Evolutionary conservation across 2,113 vertebrate species (phyloP), one percentile per base, ranked within the genome.

Genomic region (Leptobrachium ailaonicum): DNA sequence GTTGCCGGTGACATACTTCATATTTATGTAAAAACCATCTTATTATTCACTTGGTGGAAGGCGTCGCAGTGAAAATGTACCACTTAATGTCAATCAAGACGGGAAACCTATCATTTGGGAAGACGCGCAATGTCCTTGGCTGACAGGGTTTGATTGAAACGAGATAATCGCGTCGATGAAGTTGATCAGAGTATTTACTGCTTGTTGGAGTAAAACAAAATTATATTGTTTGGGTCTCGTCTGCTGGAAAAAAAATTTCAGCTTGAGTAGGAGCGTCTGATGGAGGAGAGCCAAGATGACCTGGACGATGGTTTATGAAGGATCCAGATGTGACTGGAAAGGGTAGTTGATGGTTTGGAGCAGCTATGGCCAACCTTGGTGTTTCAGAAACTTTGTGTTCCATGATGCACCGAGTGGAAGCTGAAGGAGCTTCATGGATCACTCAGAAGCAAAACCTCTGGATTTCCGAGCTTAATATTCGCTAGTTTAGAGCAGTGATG

Each of bases 51-150:
- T 73, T 40, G 63, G 70, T 66, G 71, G 50, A 66, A 66, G 13
- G 64, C 43, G 56, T 40, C 66, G 11, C 41, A 66, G 71, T 73
- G 66, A 79, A 62, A 79, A 80, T 54, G 45, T 73, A 58, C 70
- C 77, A 80, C 77, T 80, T 80, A 80, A 73, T 50, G 77, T 80
- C 77, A 67, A 56, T 80, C 77, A 79, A 54, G n/a, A 32, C 5
- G 43, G 20, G 58, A 70, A 11, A 63, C 54, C 64, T 50, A 54
- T 66, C 43, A 72, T 40, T 73, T 40, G 47, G 47, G 71, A 47
- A 62, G 2, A 7, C 56, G 50, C 60, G 20, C 13, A 14, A 62
- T 80, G 71, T 66, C 71, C 45, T 80, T 58, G 66, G 3, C 62
- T 80, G 77, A 32, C 77, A 73, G 13, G 10, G 4, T 20, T 50